Conservation (phyloP, 92 coral and sea anemone species). For the Desmophyllum pertusum region DNA sequence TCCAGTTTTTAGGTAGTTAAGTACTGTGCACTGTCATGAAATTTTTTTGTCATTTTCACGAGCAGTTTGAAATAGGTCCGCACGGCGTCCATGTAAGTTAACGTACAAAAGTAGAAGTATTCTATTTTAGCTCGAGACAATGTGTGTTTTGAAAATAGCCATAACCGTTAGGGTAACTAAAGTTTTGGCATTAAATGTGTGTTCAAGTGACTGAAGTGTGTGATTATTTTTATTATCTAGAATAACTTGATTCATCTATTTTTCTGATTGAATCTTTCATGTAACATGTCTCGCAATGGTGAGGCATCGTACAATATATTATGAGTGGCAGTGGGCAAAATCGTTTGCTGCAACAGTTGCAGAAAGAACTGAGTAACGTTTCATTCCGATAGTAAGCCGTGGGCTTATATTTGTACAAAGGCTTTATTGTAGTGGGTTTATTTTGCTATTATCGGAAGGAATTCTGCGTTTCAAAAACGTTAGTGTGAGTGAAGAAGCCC, state of each 20-base stretch:
- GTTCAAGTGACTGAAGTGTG: not conserved
- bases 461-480: too few relatives aligned
- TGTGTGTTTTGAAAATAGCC: not conserved
- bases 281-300: not conserved
- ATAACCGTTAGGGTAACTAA: not conserved
- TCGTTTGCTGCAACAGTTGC: too few relatives aligned
- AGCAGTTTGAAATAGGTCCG: not conserved
- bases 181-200: slow-evolving; percentile 10
- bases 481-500: too few relatives aligned
- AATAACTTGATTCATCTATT: not conserved
- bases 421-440: too few relatives aligned
- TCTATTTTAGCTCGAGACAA: not conserved
- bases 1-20: not conserved
- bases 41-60: not conserved
- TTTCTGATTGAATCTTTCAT: not conserved
- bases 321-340: too few relatives aligned
- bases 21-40: not conserved
- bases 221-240: not conserved
- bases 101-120: not conserved
- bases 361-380: too few relatives aligned
- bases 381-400: too few relatives aligned
- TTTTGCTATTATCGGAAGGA: too few relatives aligned
- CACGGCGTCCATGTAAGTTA: not conserved
- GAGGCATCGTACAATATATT: too few relatives aligned
- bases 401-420: too few relatives aligned